Conservation (phyloP, 2,797 vertebrate genomes). For the Graptemys geographica region DNA sequence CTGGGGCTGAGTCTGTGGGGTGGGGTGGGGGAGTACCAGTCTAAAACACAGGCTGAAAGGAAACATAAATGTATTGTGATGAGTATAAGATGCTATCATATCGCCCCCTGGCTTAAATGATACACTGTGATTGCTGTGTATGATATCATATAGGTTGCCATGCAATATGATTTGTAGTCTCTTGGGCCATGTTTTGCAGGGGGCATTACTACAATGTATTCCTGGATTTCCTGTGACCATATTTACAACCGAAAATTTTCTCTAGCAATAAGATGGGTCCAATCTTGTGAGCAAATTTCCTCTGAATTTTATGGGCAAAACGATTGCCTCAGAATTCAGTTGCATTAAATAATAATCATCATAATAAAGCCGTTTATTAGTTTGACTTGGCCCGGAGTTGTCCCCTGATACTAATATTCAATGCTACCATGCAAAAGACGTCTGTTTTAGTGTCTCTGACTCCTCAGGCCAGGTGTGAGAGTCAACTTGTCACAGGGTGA, state of each 20-base stretch:
- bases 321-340: background rate
- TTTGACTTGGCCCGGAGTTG: fast-evolving
- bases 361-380: background rate
- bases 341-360: background rate
- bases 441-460: background rate
- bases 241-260: background rate
- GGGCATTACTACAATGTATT: conserved; percentile 28
- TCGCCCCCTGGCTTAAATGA: background rate
- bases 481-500: background rate
- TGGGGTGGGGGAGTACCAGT: background rate
- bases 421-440: background rate
- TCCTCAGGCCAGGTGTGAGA: fast-evolving
- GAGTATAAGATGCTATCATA: fast-evolving
- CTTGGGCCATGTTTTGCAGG: background rate
- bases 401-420: background rate
- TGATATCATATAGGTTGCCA: conserved; percentile 8
- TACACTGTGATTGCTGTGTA: background rate
- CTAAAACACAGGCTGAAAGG: background rate
- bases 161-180: background rate
- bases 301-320: background rate
- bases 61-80: background rate
- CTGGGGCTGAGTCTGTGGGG: background rate
- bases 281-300: background rate
- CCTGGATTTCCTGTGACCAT: conserved; percentile 13
- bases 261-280: background rate